Conservation (phyloP, 2,888 invertebrate genomes). For the Sturmia bella region DNA sequence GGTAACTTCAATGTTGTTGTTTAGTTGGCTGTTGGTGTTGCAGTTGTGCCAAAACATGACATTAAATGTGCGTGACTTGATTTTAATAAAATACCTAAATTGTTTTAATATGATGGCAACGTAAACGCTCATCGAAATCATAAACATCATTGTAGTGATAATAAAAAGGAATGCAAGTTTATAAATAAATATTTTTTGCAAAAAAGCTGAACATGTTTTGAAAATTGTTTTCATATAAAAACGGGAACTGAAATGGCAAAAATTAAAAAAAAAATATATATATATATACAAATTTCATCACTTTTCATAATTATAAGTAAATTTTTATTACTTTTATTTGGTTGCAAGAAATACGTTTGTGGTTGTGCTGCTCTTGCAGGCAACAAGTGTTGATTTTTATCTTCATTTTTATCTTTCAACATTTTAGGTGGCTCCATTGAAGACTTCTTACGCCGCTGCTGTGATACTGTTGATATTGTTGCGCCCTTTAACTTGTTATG, state of each 20-base stretch:
- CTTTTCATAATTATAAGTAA: too few relatives aligned
- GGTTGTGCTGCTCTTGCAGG: too few relatives aligned
- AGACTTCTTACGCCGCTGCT: conserved; percentile 12
- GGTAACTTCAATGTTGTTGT: neutral
- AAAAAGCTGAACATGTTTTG: conserved; percentile 31
- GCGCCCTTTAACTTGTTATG: conserved; percentile 53
- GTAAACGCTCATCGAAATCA: conserved; percentile 73
- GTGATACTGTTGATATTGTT: conserved; percentile 52
- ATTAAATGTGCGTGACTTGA: conserved; percentile 72
- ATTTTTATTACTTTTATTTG: too few relatives aligned
- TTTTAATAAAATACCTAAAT: conserved; percentile 69
- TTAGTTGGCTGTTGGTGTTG: conserved; percentile 20
- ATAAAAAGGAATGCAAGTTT: conserved; percentile 8
- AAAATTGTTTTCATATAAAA: neutral
- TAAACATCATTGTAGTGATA: conserved; percentile 42
- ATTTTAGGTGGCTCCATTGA: conserved; percentile 34
- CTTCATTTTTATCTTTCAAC: conserved; percentile 40
- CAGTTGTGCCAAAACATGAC: conserved; percentile 69
- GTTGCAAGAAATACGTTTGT: too few relatives aligned
- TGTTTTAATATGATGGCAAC: conserved; percentile 66
- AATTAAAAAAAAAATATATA: too few relatives aligned
- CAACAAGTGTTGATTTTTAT: conserved; percentile 51
- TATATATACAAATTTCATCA: too few relatives aligned
- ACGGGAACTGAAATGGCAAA: neutral
- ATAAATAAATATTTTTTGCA: conserved; percentile 26